Base-by-base conservation (phyloP, 1,140 invertebrate species). In the Papilio aristodemus region DNA sequence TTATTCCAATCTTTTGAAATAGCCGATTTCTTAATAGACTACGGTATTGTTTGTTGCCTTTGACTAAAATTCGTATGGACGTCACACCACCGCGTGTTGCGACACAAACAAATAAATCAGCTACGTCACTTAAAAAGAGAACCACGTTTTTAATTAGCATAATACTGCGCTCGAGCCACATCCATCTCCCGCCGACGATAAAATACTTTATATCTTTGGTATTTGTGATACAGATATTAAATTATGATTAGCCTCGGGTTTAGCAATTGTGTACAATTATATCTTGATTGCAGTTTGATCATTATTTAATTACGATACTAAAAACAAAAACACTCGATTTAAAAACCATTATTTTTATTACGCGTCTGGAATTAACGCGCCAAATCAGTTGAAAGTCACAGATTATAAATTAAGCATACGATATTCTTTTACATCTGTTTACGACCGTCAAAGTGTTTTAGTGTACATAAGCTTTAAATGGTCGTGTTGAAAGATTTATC, bases 271-370 rank as follows among this genome's bases (percentile, higher is more conserved):
- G 72, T 75, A 76, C 73, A 73, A 82, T 77, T 77, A 80, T 75
- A 75, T 74, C 80, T 82, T 78, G 78, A 82, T 80, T 78, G 74
- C 69, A 76, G 64, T 79, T 78, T 82, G 78, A 80, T 75, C 74
- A 77, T 78, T 72, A 73, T 70, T 82, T 82, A 80, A 82, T 82
- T 82, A 80, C 73, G 71, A 64, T 7, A 46, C 5, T 43, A 43
- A 43, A 46, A 2, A 8, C 19, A 46, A 19, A 13, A 70, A 73
- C 62, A 71, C 54, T 70, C 69, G 69, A 77, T 74, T 79, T 70
- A 46, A 50, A 64, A 69, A 41, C 27, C 19, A 62, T 70, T n/a
- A 39, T 6, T 46, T 46, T 46, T 22, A 22, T 22, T 54, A 54
- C 19, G 46, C 11, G 19, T 22, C 19, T 22, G 4, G 1, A 62